Conservation (phyloP, 2,888 invertebrate species). For the Epinotia bilunana region DNA sequence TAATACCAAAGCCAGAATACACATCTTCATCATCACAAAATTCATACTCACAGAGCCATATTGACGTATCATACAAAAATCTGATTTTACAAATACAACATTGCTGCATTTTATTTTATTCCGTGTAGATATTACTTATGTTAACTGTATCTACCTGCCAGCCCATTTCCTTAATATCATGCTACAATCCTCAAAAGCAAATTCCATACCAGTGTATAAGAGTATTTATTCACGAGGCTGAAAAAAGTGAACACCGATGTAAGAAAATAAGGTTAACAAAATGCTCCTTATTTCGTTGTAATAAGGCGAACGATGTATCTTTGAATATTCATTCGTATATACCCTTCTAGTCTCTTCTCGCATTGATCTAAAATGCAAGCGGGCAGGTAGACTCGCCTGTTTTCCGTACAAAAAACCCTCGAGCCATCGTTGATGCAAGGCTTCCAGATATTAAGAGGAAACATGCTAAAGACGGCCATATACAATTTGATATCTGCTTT, state of each 20-base stretch:
- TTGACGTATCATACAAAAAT: too few species aligned
- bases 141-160: neutral
- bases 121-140: neutral
- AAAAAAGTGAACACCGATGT: neutral
- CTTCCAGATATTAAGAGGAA: neutral
- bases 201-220: neutral
- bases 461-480: neutral
- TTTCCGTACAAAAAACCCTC: slow-evolving; percentile 20
- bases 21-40: too few species aligned
- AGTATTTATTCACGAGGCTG: neutral
- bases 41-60: too few species aligned
- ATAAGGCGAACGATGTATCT: too few species aligned
- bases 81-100: too few species aligned
- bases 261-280: neutral
- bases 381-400: slow-evolving; percentile 22
- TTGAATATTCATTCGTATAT: neutral
- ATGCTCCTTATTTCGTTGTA: too few species aligned
- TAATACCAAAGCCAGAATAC: too few species aligned
- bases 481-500: too few species aligned
- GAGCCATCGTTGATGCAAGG: neutral
- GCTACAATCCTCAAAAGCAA: neutral
- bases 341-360: neutral
- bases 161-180: neutral
- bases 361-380: slow-evolving; percentile 28
- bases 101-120: neutral